These are phyloP conservation scores for Psephotus haematonotus DNA, from an alignment of 2,113 vertebrate species.

Conservation along the genomic window DNA sequence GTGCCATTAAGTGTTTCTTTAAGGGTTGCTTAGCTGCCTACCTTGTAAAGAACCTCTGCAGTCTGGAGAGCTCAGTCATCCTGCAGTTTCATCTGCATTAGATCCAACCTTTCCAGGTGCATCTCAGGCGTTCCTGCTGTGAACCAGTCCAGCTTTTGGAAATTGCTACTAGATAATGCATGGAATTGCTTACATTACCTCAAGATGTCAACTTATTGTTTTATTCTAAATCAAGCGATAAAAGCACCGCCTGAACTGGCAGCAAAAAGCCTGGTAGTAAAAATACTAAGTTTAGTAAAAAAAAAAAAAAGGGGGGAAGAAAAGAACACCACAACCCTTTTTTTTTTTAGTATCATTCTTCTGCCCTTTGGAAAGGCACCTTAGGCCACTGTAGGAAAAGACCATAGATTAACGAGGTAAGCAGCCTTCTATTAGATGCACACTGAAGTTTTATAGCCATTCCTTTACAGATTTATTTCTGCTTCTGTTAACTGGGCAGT, in stretches of 20 bases:
- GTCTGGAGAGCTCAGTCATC: background rate
- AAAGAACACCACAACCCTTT: background rate
- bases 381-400: background rate
- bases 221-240: background rate
- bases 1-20: background rate
- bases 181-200: background rate
- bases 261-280: background rate
- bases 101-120: background rate
- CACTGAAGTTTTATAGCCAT: background rate
- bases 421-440: background rate
- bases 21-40: background rate
- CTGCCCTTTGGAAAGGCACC: background rate
- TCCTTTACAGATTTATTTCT: background rate
- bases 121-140: background rate
- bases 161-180: background rate
- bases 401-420: background rate
- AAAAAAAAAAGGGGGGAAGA: background rate
- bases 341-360: background rate
- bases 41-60: background rate
- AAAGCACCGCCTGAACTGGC: background rate
- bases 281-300: background rate
- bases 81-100: background rate
- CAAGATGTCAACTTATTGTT: background rate
- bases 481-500: background rate
- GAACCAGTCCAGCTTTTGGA: background rate